Evolutionary conservation across 2,888 invertebrate genomes (phyloP).

Genomic region (Ecliptopera silaceata): DNA sequence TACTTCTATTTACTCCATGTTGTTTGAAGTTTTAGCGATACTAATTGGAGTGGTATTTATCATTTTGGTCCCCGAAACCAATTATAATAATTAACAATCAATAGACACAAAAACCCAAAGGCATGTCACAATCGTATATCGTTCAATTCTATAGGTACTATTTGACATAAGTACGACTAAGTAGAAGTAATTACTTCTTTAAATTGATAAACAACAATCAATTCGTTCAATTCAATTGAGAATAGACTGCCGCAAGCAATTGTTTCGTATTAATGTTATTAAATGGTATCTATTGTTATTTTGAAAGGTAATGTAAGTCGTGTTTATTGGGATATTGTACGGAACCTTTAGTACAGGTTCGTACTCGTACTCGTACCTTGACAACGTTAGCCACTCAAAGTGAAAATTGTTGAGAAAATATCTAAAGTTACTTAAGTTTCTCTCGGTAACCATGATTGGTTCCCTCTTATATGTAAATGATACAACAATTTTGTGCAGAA

Average conservation of each 20-base stretch:
- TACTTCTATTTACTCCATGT: too few relatives aligned
- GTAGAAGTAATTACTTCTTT: slow-evolving; percentile 15
- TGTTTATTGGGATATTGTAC: slow-evolving; percentile 1
- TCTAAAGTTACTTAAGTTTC: too few relatives aligned
- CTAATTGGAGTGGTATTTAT: neutral
- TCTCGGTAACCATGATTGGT: too few relatives aligned
- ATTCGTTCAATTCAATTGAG: slow-evolving; percentile 19
- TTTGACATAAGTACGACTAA: slow-evolving; percentile 20
- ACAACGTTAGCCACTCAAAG: too few relatives aligned
- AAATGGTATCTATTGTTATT: slow-evolving; percentile 13
- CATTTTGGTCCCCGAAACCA: neutral
- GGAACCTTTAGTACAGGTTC: neutral
- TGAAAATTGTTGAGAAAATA: too few relatives aligned
- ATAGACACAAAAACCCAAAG: slow-evolving; percentile 8
- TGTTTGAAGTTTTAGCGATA: too few relatives aligned
- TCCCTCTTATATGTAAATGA: too few relatives aligned
- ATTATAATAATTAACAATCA: slow-evolving; percentile 1
- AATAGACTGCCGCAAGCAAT: slow-evolving; percentile 14
- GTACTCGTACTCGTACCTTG: too few relatives aligned
- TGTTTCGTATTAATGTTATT: slow-evolving; percentile 17
- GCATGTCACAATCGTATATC: neutral
- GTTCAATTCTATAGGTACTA: slow-evolving; percentile 1
- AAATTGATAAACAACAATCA: slow-evolving; percentile 19
- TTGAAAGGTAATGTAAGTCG: slow-evolving; percentile 14
- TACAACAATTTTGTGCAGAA: too few relatives aligned